phyloP scores from a whole-genome alignment of 2,797 vertebrate species.

The Odontamblyopus lacepedii region DNA sequence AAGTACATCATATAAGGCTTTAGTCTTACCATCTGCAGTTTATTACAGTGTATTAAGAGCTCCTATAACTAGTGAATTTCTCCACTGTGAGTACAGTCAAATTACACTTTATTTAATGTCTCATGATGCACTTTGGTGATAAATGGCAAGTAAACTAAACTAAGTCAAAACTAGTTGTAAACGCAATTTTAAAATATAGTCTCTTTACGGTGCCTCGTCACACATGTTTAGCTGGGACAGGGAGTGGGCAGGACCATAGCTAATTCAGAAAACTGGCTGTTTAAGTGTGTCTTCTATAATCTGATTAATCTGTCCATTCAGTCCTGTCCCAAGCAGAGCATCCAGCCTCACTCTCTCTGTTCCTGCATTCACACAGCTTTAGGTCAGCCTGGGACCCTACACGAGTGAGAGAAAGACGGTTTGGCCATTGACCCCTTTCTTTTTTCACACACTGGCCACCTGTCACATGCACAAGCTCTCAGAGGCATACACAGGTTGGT shows the following conservation, averaged over 20 bases:
- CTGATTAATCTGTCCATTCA: constrained; percentile 74
- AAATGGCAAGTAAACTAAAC: too few species aligned
- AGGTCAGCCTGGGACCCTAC: constrained; percentile 25
- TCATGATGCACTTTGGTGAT: too few species aligned
- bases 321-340: constrained; percentile 22
- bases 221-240: constrained; percentile 61
- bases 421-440: constrained; percentile 57
- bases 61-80: neutral
- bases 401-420: constrained; percentile 38
- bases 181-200: constrained; percentile 27
- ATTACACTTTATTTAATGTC: neutral
- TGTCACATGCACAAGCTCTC: constrained; percentile 34
- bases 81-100: neutral
- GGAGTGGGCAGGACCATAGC: constrained; percentile 65
- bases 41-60: neutral
- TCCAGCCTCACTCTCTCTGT: constrained; percentile 17
- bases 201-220: constrained; percentile 22
- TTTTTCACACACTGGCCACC: constrained; percentile 56
- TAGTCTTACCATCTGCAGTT: neutral
- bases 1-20: neutral
- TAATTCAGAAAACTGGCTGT: constrained; percentile 74
- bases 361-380: constrained; percentile 24
- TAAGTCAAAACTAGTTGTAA: neutral
- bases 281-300: constrained; percentile 74
- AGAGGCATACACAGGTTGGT: constrained; percentile 10